Evolutionary conservation across 2,113 vertebrate genomes (phyloP).

Genomic region (Hypomesus transpacificus): DNA sequence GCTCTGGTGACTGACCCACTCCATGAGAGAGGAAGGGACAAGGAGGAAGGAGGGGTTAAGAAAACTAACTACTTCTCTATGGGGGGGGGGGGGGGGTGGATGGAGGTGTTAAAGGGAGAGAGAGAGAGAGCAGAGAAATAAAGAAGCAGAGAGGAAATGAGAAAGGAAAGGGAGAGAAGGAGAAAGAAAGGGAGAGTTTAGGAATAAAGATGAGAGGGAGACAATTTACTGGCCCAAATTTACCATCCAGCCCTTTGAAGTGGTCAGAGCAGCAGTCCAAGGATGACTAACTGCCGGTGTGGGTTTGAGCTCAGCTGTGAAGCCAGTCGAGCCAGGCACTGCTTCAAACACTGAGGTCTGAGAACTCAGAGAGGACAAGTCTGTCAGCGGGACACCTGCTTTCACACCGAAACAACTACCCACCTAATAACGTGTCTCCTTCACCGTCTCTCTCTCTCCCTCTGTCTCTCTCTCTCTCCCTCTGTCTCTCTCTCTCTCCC

Average conservation of each 20-base stretch:
- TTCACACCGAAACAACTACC: slow-evolving; percentile 20
- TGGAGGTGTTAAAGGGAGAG: background rate
- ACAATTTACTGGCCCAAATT: no score
- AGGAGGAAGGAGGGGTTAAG: background rate
- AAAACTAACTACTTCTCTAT: no score
- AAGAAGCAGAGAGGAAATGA: background rate
- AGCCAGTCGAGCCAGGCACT: background rate
- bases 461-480: slow-evolving; percentile 3
- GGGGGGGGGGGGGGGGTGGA: background rate
- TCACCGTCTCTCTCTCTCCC: background rate
- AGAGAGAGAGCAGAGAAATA: background rate
- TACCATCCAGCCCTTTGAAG: no score
- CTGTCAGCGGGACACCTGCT: slow-evolving; percentile 13
- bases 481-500: background rate
- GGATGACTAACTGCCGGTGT: no score
- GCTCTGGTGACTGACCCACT: no score
- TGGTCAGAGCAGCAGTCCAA: no score
- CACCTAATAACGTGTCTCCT: background rate
- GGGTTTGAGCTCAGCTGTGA: no score
- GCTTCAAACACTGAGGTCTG: slow-evolving; percentile 8
- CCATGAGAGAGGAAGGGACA: background rate
- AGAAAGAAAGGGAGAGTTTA: no score
- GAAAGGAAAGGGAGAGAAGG: no score
- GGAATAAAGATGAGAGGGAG: no score
- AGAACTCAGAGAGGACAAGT: slow-evolving; percentile 13